A percentile compares a stretch with the other conserved stretches of the same genome.
phyloP scores from a whole-genome alignment of 2,888 invertebrate species.

The Drosophila trichaetosa region DNA sequence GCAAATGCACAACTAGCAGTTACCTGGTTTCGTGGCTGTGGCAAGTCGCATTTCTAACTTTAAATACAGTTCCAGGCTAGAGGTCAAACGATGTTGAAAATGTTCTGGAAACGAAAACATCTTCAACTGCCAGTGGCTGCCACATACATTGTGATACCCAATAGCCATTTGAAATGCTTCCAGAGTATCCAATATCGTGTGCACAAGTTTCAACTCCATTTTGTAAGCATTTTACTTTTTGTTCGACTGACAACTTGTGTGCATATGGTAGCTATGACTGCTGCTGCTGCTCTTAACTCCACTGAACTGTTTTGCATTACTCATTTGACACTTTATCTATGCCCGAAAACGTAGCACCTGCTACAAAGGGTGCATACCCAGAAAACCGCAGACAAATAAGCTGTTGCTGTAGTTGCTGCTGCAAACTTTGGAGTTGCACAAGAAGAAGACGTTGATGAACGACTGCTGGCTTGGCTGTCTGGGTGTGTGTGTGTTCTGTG shows the following conservation, averaged over 20 bases:
- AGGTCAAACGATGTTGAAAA: background rate
- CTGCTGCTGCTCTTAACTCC: background rate
- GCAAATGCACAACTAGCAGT: background rate
- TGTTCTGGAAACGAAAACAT: background rate
- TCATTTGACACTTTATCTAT: constrained; percentile 80
- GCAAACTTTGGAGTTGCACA: constrained; percentile 28
- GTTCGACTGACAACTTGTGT: constrained; percentile 25
- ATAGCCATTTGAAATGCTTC: background rate
- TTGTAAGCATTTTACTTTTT: background rate
- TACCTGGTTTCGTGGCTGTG: background rate
- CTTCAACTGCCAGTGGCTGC: background rate
- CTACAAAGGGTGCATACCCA: constrained; percentile 29
- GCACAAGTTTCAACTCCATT: constrained; percentile 7
- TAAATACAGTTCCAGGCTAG: background rate
- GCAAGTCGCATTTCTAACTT: background rate
- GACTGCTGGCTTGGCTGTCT: constrained; percentile 47
- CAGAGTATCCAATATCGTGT: constrained; percentile 1
- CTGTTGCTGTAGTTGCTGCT: constrained; percentile 32
- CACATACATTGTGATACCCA: background rate
- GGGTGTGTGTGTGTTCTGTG: background rate
- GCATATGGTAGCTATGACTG: constrained; percentile 5
- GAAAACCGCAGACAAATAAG: constrained; percentile 49
- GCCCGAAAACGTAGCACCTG: constrained; percentile 62
- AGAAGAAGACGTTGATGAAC: constrained; percentile 68
- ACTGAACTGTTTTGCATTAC: constrained; percentile 69